Base-by-base conservation (phyloP, 2,797 vertebrate genomes). In the Ctenosaura bakeri region DNA sequence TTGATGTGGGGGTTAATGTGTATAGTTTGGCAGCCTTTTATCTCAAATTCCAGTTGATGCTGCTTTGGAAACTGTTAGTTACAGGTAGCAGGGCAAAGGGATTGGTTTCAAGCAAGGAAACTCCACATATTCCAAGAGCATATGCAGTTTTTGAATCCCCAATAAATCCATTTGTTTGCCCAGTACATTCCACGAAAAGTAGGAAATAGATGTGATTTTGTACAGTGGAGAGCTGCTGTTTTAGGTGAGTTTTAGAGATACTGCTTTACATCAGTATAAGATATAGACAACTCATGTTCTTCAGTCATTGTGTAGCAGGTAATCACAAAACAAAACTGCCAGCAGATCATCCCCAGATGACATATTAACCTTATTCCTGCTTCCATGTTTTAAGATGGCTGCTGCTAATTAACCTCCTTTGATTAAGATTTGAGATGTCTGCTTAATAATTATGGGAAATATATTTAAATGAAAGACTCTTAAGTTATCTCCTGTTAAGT, bases 171-270 rank as follows among this genome's bases (percentile, higher is more conserved):
- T 26, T 83, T 92, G 78, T 29, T 7, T 35, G 71, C 86, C 35
- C 69, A 71, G 3, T 46, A 85, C 88, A 79, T 93, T 64, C 54
- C 79, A n/a, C 82, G 86, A 91, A 91, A 42, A 81, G 50, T 4
- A 83, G 59, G 64, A n/a, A 89, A 86, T 13, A 38, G 83, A 46
- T 35, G 50, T 64, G 7, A 78, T 78, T 52, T 32, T 42, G 16
- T 35, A 59, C 12, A 69, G 73, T 50, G 59, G 69, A 59, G 29
- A 56, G 14, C 32, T 7, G n/a, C 29, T 24, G 6, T 71, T 78
- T 74, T 77, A 42, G 69, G 32, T 35, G 26, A 38, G 13, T 87
- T n/a, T 78, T 56, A 13, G 73, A 16, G 3, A 42, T 9, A 8
- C 6, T 35, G 42, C 38, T 77, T 54, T 24, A 35, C 26, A n/a